Base-by-base conservation (phyloP, 1,140 invertebrate species). In the Temnothorax nylanderi region DNA sequence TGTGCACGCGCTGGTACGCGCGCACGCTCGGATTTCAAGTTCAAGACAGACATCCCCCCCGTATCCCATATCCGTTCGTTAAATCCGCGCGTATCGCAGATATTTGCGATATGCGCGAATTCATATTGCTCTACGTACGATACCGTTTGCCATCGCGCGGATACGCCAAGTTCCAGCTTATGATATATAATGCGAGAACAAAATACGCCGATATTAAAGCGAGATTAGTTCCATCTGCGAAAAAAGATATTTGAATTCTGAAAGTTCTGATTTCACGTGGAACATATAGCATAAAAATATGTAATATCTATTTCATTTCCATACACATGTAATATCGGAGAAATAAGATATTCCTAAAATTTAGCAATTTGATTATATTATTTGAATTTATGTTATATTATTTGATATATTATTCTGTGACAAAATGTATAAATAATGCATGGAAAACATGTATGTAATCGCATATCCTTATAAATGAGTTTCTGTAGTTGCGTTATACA, bases 21-120 rank as follows among this genome's bases (percentile, higher is more conserved):
- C 4, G 76, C 47, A 69, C 47, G 16, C 78, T 81, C 64, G 78
- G 47, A 56, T 81, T 81, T 71, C 78, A 71, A 81, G 64, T 81
- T 58, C 49, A 81, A 81, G 78, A 71, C 44, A 65, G 44, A 54
- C n/a, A 71, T 37, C 32, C n/a, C 32, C 56, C 32, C 10, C 47
- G 34, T 37, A 41, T 69, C 26, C 1, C n/a, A 5, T 11, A 7
- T 0, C n/a, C 21, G 18, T 78, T 49, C n/a, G 64, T 32, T 81
- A 44, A 71, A 58, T 16, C 11, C 51, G 18, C 18, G 51, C 51
- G 47, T 44, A 44, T 10, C 47, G 47, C 47, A 26, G 49, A 71
- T 69, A 69, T 69, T 54, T 26, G 76, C 32, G 18, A 65, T 67
- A 67, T 13, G 13, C 18, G 58, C 26, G 47, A 67, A 69, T 69